Evolutionary conservation across 2,888 invertebrate genomes (phyloP), one percentile per base, ranked within the genome.

Genomic region (Idaea straminata): DNA sequence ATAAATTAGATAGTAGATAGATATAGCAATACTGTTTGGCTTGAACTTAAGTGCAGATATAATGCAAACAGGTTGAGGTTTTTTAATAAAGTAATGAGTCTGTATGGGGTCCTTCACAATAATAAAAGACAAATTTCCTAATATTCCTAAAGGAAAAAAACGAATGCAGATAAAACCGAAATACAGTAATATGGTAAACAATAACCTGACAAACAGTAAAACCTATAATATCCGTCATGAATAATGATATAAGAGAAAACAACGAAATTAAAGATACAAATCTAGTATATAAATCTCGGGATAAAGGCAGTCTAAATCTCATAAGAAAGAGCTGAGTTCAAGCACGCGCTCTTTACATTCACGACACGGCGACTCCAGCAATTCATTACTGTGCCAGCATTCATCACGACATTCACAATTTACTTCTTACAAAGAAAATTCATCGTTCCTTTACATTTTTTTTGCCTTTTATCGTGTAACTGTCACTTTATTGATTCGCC

Each of bases 351-450:
- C 64, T 69, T 71, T 69, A 69, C 67, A 72, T 72, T 73, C 69
- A 64, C 59, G 63, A 65, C 67, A 67, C 69, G 70, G 35, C 35
- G 65, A 62, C 59, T 66, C 63, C 25, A 10, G 63, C 72, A 65
- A 73, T 73, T 73, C 69, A 73, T 73, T 71, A 73, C 69, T 61
- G 65, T 66, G 64, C 6, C 62, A 69, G 67, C 68, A 70, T 73
- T 70, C 68, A 73, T 73, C 70, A 70, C 69, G 66, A 68, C 65
- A 68, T 67, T 69, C 69, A 67, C 69, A 69, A 69, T 68, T 72
- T 70, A 69, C 65, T 64, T 64, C 64, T 66, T 64, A 71, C 66
- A 67, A 68, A 69, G 66, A 65, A 67, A 71, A 70, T 69, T 69
- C 66, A 66, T 69, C 68, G 68, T 61, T 65, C 65, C 64, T 69